Base-by-base conservation (phyloP, 2,797 vertebrate genomes). In the Enteromius unitaeniatus region DNA sequence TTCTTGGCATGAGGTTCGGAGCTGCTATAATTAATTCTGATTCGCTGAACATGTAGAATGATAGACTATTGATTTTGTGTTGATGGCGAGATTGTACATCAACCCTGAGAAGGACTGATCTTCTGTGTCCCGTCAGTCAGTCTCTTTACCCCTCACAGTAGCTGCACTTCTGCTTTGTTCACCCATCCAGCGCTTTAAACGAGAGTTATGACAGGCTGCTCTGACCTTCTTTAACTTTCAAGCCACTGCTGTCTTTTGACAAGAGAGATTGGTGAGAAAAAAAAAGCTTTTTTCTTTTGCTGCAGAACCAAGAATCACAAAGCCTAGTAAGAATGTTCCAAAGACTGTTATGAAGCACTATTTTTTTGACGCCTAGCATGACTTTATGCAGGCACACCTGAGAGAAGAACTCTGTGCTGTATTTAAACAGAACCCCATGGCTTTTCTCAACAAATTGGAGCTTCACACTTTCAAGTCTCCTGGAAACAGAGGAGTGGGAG, bases 381-480 rank as follows among this genome's bases (percentile, higher is more conserved):
- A 85, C 53, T 73, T 72, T 75, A 84, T 68, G 40, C 28, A 68
- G 81, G 40, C 40, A 49, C 79, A 76, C 70, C 78, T 81, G 51
- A 79, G 78, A 81, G 70, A 69, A 78, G 34, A 65, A 84, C 37
- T 81, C 58, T 70, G 70, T n/a, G 31, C 82, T 81, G 86, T 68
- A 77, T 87, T 89, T 85, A 89, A 88, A 86, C 84, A 53, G 42
- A 86, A 85, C 86, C 88, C 88, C 87, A 89, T 89, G 83, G 88
- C 85, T 88, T 86, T 87, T 68, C 78, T 80, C 74, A 89, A 88
- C 88, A 91, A 92, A 93, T 88, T 80, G 89, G 85, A 76, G 76
- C 70, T 64, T 90, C 70, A 81, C 79, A 85, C 86, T 92, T 89
- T 92, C 47, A 89, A 89, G 86, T 89, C 84, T 86, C 81, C 26